Base-by-base conservation (phyloP, 2,888 invertebrate species). In the Tetheella fluctuosa region DNA sequence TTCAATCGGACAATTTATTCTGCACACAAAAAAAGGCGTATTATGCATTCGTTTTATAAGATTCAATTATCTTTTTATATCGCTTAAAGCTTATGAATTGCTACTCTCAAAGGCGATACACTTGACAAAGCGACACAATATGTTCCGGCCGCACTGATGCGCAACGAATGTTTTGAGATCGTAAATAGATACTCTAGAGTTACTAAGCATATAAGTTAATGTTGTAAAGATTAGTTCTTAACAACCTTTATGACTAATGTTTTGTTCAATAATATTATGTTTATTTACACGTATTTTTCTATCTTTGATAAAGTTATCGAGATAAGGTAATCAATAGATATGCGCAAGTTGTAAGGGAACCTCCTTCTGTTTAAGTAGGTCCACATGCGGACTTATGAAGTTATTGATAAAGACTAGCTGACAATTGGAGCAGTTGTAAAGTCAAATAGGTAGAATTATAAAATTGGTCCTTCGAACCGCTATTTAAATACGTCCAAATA, bases 51-150 rank as follows among this genome's bases (percentile, higher is more conserved):
- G 3, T 25, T 25, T 6, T 25, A 4, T 30, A 8, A 10, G 1
- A 8, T 7, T 30, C 8, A 2, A 10, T 30, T 30, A 10, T 8
- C 30, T 10, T 30, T 30, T 30, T 10, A 30, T 8, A 37, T 37
- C 63, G 63, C 64, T 65, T 8, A 6, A 0, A n/a, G 58, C 59
- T 28, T 54, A 0, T 52, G 17, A 67, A 59, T 66, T 74, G 23
- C 0, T 25, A 60, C 57, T 17, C 30, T 23, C 39, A 39, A 62
- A 57, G 34, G 23, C 28, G 56, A 56, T 57, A 59, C 60, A 68
- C 63, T 65, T 65, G 69, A 68, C 68, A 73, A 67, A 68, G 60
- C 67, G 73, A 71, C 78, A 74, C 63, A 73, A 61, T 48, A 61
- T 62, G 67, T 64, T 28, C 64, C 60, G 59, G 62, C 62, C 54